phyloP scores from a whole-genome alignment of 2,888 invertebrate species.

The Plagiodera versicolora region DNA sequence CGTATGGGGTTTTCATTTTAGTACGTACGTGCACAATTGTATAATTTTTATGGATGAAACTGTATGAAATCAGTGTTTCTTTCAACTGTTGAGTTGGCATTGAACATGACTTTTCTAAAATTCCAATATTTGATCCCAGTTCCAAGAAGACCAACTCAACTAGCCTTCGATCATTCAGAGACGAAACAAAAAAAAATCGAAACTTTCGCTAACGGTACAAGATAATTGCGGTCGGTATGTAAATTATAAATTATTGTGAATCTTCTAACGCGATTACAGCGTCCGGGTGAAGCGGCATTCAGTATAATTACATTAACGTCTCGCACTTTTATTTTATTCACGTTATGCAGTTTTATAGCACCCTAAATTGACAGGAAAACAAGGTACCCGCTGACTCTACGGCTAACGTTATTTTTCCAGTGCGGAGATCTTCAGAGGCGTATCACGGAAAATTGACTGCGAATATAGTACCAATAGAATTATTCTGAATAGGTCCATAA shows the following conservation, averaged over 20 bases:
- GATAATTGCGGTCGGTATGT: constrained; percentile 24
- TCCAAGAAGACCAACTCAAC: background rate
- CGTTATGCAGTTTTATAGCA: constrained; percentile 49
- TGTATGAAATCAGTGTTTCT: too few species aligned
- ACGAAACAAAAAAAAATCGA: constrained; percentile 14
- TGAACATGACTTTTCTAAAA: too few species aligned
- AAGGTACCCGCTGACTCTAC: constrained; percentile 46
- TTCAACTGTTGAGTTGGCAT: too few species aligned
- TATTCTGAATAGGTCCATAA: too few species aligned
- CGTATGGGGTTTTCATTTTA: too few species aligned
- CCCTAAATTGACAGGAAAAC: constrained; percentile 51
- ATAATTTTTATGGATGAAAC: too few species aligned
- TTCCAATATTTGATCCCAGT: too few species aligned
- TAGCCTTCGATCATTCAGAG: background rate
- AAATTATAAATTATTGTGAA: constrained; percentile 16
- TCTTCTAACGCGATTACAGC: constrained; percentile 27
- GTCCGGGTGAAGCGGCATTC: constrained; percentile 30
- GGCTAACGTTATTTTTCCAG: constrained; percentile 42
- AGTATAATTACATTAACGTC: constrained; percentile 45
- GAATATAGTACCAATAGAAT: too few species aligned
- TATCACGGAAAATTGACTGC: background rate
- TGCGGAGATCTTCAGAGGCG: constrained; percentile 43
- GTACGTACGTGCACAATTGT: too few species aligned
- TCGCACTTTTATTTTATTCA: constrained; percentile 40
- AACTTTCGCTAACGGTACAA: constrained; percentile 20